Evolutionary conservation across 1,140 invertebrate genomes (phyloP).

Genomic region (Drosophila sulfurigaster): DNA sequence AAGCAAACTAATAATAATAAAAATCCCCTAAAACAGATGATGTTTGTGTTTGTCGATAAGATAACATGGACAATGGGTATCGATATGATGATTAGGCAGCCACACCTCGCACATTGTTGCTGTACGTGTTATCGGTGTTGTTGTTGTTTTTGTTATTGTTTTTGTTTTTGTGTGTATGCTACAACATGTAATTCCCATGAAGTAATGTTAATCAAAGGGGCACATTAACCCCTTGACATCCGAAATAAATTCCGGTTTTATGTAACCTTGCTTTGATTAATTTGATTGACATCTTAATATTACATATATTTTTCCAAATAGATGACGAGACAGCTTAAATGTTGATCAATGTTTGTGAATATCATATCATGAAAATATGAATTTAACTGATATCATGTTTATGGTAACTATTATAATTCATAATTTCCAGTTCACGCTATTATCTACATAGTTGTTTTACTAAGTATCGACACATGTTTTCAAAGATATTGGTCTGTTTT

Average conservation of each 20-base stretch:
- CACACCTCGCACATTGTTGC: slow-evolving; percentile 21
- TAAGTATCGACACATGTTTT: not conserved
- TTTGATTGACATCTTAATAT: not conserved
- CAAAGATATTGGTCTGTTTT: not conserved
- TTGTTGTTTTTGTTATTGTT: not conserved
- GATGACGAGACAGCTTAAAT: no score
- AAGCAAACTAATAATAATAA: slow-evolving; percentile 18
- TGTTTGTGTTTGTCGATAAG: slow-evolving; percentile 46
- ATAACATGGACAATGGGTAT: slow-evolving; percentile 29
- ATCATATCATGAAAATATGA: no score
- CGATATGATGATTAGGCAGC: slow-evolving; percentile 31
- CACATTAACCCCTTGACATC: not conserved
- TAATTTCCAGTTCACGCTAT: not conserved
- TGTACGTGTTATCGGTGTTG: not conserved
- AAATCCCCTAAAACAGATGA: slow-evolving; percentile 39
- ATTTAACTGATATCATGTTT: no score
- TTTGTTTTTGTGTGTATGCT: not conserved
- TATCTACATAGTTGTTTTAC: not conserved
- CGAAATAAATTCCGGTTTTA: not conserved
- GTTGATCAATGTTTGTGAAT: no score
- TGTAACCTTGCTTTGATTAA: not conserved
- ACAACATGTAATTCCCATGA: not conserved
- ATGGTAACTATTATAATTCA: not conserved
- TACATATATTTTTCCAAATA: no score
- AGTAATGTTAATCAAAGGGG: not conserved